Percentiles rank a stretch among this genome's conserved stretches.
Evolutionary conservation across 1,140 invertebrate species (phyloP).

Genomic region (Lepidurus couesii): DNA sequence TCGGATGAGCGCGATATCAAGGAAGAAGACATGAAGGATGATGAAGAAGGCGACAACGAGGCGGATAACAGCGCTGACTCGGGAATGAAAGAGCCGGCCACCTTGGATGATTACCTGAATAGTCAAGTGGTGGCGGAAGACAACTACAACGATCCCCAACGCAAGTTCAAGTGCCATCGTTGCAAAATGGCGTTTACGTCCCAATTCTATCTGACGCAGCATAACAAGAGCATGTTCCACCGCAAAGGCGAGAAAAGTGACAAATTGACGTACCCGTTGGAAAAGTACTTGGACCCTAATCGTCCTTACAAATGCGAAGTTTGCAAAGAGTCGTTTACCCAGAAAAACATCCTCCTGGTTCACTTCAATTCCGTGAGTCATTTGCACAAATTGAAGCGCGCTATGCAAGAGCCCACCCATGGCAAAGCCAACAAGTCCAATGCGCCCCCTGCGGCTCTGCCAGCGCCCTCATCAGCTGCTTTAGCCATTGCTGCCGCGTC

Average conservation of each 20-base stretch:
- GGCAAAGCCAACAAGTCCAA: conserved; percentile 36
- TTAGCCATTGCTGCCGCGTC: conserved; percentile 40
- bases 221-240: conserved; percentile 86
- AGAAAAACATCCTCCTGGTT: conserved; percentile 89
- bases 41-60: conserved; percentile 64
- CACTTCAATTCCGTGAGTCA: conserved; percentile 96
- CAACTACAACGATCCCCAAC: conserved; percentile 78
- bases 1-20: conserved; percentile 34
- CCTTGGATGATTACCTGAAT: conserved; percentile 86
- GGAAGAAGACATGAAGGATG: conserved; percentile 37
- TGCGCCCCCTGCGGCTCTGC: conserved; percentile 44
- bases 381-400: conserved; percentile 84
- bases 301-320: conserved; percentile 92
- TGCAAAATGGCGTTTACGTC: conserved; percentile 89
- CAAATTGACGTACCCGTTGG: conserved; percentile 83
- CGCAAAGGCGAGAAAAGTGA: conserved; percentile 65
- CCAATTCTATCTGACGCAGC: conserved; percentile 81
- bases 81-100: conserved; percentile 61
- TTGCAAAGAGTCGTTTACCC: conserved; percentile 92
- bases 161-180: conserved; percentile 89
- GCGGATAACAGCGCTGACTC: conserved; percentile 66
- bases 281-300: conserved; percentile 90
- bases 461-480: conserved; percentile 38
- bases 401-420: conserved; percentile 63
- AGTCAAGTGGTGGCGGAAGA: conserved; percentile 85